Base-by-base conservation (phyloP, 2,888 invertebrate genomes). In the Athripsodes cinereus region DNA sequence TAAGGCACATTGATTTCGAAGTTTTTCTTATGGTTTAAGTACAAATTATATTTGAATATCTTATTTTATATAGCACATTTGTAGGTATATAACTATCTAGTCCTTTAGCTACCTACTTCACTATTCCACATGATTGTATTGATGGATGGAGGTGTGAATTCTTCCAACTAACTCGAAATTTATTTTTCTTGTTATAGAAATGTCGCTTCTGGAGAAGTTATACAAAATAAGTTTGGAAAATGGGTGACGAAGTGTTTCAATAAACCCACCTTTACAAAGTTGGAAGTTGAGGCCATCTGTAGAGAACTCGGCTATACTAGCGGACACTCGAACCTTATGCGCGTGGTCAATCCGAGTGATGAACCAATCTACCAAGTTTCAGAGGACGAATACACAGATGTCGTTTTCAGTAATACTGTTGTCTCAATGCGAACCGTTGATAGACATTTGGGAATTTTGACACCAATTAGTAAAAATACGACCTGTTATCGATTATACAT, bases 231-330 rank as follows among this genome's bases (percentile, higher is more conserved):
- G 0, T 84, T 82, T 62, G 90, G 90, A 13, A 74, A 86, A 8
- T 88, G 89, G 87, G 83, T 86, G 64, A 78, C 86, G 0, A 86
- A 86, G 67, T 90, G 90, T 67, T 87, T 83, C 64, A 70, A 81
- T 13, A 76, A 76, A 51, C 68, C 71, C 47, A 73, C 72, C 8
- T 76, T 80, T 57, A 81, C 83, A 1, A 81, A 76, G 49, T 68
- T 72, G 0, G 76, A 82, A 53, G 69, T 83, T 2, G 81, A 83
- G 65, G 72, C 76, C 13, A 81, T 88, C 61, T 90, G 90, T 69
- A 69, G 72, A 26, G 74, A 80, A 59, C 69, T 88, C 13, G 86
- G 86, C 8, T 88, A 82, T 66, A 69, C 73, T 61, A 77, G 80
- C 19, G 82, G 80, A 8, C 80, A 76, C 64, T 47, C 51, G 35